A percentile compares a stretch with the other conserved stretches of the same genome.
Evolutionary conservation across 2,888 invertebrate genomes (phyloP).

Genomic region (Antitype chi): DNA sequence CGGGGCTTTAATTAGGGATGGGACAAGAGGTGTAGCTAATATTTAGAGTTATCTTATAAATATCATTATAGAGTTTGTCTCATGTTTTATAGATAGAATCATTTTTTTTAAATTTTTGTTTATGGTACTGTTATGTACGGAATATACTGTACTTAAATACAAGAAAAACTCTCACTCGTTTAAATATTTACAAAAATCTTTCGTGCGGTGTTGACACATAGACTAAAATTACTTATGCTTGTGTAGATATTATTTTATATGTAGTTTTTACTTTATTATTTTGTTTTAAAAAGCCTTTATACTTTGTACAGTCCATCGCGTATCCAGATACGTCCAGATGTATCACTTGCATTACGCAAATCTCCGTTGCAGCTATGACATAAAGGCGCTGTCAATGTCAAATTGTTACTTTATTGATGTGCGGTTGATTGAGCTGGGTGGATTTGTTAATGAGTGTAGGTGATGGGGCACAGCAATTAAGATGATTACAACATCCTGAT

Average conservation of each 20-base stretch:
- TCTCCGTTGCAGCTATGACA: not conserved
- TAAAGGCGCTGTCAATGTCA: not conserved
- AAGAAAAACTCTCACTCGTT: not conserved
- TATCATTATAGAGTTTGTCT: not conserved
- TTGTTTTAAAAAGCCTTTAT: not conserved
- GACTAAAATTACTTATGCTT: not conserved
- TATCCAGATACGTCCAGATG: not conserved
- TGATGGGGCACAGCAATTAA: not conserved
- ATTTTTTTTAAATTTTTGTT: not conserved
- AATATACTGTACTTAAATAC: not conserved
- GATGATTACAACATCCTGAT: not conserved
- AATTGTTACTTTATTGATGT: not conserved
- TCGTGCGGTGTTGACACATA: not conserved
- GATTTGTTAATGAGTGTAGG: not conserved
- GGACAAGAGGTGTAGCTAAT: constrained; percentile 13
- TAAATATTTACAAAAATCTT: not conserved
- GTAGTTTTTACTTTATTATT: not conserved
- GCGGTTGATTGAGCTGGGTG: not conserved
- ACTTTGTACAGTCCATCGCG: not conserved
- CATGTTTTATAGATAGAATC: not conserved
- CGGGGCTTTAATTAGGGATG: constrained; percentile 50
- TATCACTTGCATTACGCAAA: not conserved
- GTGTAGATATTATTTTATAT: not conserved
- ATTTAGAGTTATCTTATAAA: not conserved
- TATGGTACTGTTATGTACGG: not conserved